These are phyloP conservation scores for Leptatherina wallacei DNA, from an alignment of 2,797 vertebrate genomes.

Conservation along the genomic window DNA sequence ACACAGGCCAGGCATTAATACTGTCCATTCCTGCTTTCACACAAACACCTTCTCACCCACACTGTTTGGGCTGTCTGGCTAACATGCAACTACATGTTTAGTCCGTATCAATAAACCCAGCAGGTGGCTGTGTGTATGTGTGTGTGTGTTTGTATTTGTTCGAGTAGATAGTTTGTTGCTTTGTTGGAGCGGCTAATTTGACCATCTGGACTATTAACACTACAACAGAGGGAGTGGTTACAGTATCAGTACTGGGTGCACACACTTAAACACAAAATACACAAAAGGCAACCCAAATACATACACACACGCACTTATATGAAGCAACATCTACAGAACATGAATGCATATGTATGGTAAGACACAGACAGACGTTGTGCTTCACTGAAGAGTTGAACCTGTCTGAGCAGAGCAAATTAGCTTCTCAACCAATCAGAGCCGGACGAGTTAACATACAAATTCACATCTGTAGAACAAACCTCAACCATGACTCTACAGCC, in stretches of 20 bases:
- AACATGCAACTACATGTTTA: slow-evolving; percentile 67
- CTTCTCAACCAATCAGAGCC: slow-evolving; percentile 58
- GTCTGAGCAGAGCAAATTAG: slow-evolving; percentile 58
- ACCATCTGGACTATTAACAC: slow-evolving; percentile 82
- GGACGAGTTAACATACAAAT: slow-evolving; percentile 56
- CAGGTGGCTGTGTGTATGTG: slow-evolving; percentile 62
- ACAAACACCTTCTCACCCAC: slow-evolving; percentile 24
- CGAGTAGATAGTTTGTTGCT: slow-evolving; percentile 79
- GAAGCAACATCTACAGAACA: slow-evolving; percentile 15
- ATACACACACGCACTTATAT: slow-evolving; percentile 15
- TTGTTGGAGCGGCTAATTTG: slow-evolving; percentile 84
- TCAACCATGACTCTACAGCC: slow-evolving; percentile 54
- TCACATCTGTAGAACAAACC: slow-evolving; percentile 57
- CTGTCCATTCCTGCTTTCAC: slow-evolving; percentile 37
- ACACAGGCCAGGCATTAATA: slow-evolving; percentile 12
- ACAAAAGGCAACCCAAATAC: slow-evolving; percentile 16
- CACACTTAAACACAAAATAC: slow-evolving; percentile 21
- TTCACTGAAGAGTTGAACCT: slow-evolving; percentile 49
- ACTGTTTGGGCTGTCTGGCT: slow-evolving; percentile 37
- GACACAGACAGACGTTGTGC: slow-evolving; percentile 31
- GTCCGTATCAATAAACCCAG: slow-evolving; percentile 67
- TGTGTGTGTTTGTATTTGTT: slow-evolving; percentile 56
- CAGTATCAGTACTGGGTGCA: slow-evolving; percentile 56
- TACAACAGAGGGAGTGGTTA: slow-evolving; percentile 75
- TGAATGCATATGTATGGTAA: neutral